Base-by-base conservation (phyloP, 1,140 invertebrate genomes). In the Neodiprion lecontei region DNA sequence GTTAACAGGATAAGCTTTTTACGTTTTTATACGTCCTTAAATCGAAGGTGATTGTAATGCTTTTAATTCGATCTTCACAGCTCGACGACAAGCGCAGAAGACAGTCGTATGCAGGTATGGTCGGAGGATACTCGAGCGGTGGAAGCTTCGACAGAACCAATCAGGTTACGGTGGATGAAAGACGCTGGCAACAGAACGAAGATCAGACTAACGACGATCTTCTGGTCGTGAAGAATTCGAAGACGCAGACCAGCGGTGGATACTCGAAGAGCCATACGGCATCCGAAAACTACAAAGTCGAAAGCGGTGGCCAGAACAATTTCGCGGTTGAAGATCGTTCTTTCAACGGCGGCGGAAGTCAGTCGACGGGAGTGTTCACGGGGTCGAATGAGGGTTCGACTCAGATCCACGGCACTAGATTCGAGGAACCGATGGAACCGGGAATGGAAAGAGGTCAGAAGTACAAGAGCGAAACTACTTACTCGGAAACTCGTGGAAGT, bases 111-210 rank as follows among this genome's bases (percentile, higher is more conserved):
- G 69, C 61, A n/a, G 72, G 53, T 7, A 21, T 74, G 70, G 23
- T 61, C 12, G 78, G 76, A 23, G 73, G 53, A 14, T 74, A 74
- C 47, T 53, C 72, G 61, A 50, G 70, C 17, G 77, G 49, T 70
- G 8, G 76, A 80, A 70, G 80, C 78, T 69, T 81, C 83, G 11
- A 84, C 74, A 82, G 88, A 86, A 85, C 84, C 8, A 89, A 88
- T 1, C 88, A 88, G n/a, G 88, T 89, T 80, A 89, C 87, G 0
- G 84, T 89, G 12, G 89, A 89, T 70, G 79, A 85, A 23, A 86
- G 89, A 23, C 74, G 89, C 8, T 83, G 86, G 76, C 89, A 89
- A 67, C 79, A 85, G 53, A 82, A 80, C 67, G 84, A 81, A 61
- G 53, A 0, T 12, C 53, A 12, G 53, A 7, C 11, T 0, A 0